Percentiles rank a stretch among this genome's conserved stretches.
phyloP scores from a whole-genome alignment of 1,140 invertebrate species.

The Mycetomoellerius zeteki region DNA sequence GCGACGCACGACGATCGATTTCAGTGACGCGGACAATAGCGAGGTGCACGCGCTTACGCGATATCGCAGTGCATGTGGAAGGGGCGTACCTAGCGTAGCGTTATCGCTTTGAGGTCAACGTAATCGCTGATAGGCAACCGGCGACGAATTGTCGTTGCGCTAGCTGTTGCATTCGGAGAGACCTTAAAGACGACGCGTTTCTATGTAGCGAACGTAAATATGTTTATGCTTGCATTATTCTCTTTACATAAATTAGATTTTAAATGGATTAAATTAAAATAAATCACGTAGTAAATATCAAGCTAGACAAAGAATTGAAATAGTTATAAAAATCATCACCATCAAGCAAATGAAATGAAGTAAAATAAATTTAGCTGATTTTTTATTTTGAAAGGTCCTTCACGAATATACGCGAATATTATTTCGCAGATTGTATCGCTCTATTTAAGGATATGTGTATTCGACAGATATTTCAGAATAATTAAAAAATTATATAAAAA shows the following conservation, averaged over 20 bases:
- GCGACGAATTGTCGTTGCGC: conserved; percentile 43
- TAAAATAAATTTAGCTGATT: no score
- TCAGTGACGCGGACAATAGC: conserved; percentile 63
- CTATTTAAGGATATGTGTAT: no score
- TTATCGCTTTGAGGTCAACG: conserved; percentile 72
- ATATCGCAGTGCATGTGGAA: conserved; percentile 62
- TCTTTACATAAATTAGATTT: conserved; percentile 9
- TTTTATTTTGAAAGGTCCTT: no score
- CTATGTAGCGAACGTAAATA: not conserved
- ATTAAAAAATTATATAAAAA: no score
- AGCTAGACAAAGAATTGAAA: not conserved
- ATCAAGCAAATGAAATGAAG: no score
- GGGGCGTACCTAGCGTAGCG: conserved; percentile 45
- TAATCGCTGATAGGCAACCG: conserved; percentile 67
- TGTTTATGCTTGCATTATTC: not conserved
- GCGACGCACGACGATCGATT: conserved; percentile 34
- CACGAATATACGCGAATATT: no score
- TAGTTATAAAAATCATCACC: not conserved
- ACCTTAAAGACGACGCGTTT: conserved; percentile 59
- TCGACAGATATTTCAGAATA: no score
- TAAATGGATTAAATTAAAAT: not conserved
- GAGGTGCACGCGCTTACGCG: conserved; percentile 42
- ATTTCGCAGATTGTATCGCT: no score
- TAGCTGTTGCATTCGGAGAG: conserved; percentile 43
- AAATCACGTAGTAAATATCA: not conserved